phyloP scores from a whole-genome alignment of 2,113 vertebrate genomes.

The Bothrops jararaca region DNA sequence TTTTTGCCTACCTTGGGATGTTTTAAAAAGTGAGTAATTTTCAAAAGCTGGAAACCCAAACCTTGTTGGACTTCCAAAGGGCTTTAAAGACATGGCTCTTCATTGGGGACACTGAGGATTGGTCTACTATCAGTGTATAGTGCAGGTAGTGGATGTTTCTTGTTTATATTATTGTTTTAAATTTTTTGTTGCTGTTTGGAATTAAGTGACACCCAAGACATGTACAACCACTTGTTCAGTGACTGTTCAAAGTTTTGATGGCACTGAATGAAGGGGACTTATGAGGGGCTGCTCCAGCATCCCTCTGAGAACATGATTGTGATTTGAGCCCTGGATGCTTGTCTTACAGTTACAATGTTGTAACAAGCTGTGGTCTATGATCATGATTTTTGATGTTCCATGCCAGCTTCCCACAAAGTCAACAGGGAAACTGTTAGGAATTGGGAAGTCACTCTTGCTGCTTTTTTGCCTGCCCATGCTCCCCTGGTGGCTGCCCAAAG shows the following conservation, averaged over 20 bases:
- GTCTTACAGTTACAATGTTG: background rate
- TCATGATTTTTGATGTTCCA: background rate
- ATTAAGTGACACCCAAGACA: background rate
- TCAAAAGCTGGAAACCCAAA: background rate
- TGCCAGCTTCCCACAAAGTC: background rate
- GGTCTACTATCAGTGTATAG: background rate
- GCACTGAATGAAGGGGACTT: background rate
- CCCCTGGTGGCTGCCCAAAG: background rate
- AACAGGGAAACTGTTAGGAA: background rate
- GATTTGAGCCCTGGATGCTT: background rate
- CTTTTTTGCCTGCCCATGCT: background rate
- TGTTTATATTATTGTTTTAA: background rate
- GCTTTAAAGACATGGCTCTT: background rate
- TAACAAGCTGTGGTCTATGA: background rate
- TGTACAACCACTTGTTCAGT: background rate
- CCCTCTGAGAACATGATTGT: background rate
- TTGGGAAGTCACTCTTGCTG: background rate
- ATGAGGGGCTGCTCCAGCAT: background rate
- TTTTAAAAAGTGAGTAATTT: background rate
- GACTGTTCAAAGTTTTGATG: background rate
- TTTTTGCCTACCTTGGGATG: background rate
- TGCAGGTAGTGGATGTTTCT: background rate
- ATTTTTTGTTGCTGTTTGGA: background rate
- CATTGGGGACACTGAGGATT: background rate
- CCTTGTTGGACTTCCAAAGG: background rate